A percentile compares a stretch with the other conserved stretches of the same genome.
Conservation (phyloP, 2,113 vertebrate genomes). For the Bungarus multicinctus region DNA sequence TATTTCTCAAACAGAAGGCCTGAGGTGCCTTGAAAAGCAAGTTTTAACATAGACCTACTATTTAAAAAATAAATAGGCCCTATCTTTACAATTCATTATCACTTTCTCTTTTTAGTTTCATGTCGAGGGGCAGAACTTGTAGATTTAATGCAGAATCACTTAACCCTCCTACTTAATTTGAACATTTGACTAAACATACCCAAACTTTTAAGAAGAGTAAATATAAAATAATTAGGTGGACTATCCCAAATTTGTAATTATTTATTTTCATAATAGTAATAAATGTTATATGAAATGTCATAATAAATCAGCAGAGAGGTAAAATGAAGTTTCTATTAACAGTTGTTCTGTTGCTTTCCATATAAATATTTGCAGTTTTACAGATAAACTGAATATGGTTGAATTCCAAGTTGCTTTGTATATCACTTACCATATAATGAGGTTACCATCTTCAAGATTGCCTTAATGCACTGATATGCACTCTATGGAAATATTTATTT, state of each 20-base stretch:
- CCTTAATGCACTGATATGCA: background rate
- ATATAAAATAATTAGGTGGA: background rate
- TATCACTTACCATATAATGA: background rate
- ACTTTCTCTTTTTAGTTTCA: background rate
- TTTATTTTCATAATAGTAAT: background rate
- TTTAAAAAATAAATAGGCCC: background rate
- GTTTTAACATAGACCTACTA: background rate
- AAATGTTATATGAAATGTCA: background rate
- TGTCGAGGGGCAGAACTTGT: background rate
- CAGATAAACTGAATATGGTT: background rate
- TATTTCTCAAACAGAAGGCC: background rate
- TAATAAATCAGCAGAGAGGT: background rate
- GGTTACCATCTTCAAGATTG: background rate
- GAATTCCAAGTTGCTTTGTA: background rate
- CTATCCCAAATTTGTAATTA: background rate
- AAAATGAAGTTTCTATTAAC: background rate
- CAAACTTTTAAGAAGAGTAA: background rate
- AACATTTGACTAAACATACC: background rate
- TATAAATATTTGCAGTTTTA: background rate
- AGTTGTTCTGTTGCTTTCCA: background rate
- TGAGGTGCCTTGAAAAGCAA: background rate
- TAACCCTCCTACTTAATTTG: background rate
- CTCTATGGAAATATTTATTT: constrained; percentile 24
- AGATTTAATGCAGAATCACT: background rate
- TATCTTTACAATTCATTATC: background rate